A percentile compares a stretch with the other conserved stretches of the same genome.
Evolutionary conservation across 2,113 vertebrate species (phyloP).

Genomic region (Takifugu bimaculatus): DNA sequence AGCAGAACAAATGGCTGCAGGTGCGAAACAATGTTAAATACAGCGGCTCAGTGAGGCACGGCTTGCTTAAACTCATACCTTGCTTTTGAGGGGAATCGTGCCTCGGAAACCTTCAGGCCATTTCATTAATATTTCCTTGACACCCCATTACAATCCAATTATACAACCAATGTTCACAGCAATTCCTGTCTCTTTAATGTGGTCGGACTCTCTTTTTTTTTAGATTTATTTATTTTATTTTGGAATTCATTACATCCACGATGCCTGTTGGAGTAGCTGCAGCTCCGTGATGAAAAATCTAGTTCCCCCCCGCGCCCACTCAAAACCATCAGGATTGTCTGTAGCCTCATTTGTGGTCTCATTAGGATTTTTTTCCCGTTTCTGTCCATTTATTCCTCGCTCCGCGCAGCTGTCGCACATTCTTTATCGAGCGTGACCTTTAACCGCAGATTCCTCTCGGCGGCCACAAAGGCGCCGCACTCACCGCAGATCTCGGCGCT

Average conservation of each 20-base stretch:
- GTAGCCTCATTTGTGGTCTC: conserved; percentile 49
- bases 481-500: conserved; percentile 88
- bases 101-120: conserved; percentile 28
- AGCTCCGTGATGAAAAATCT: conserved; percentile 51
- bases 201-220: conserved; percentile 20
- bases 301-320: conserved; percentile 47
- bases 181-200: conserved; percentile 39
- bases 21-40: conserved; percentile 45
- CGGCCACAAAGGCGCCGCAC: conserved; percentile 27
- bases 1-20: neutral
- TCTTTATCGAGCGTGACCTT: conserved; percentile 22
- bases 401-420: conserved; percentile 1
- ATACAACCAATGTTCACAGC: conserved; percentile 42
- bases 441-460: conserved; percentile 11
- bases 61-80: conserved; percentile 18
- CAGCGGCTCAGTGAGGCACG: conserved; percentile 26
- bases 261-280: conserved; percentile 47
- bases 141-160: conserved; percentile 61
- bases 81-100: conserved; percentile 22
- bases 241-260: conserved; percentile 53
- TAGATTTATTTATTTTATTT: conserved; percentile 34
- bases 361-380: conserved; percentile 41
- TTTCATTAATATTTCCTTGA: conserved; percentile 54
- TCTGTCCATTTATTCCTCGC: conserved; percentile 24
- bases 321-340: conserved; percentile 48